phyloP scores from a whole-genome alignment of 2,113 vertebrate species.

The Craseonycteris thonglongyai region DNA sequence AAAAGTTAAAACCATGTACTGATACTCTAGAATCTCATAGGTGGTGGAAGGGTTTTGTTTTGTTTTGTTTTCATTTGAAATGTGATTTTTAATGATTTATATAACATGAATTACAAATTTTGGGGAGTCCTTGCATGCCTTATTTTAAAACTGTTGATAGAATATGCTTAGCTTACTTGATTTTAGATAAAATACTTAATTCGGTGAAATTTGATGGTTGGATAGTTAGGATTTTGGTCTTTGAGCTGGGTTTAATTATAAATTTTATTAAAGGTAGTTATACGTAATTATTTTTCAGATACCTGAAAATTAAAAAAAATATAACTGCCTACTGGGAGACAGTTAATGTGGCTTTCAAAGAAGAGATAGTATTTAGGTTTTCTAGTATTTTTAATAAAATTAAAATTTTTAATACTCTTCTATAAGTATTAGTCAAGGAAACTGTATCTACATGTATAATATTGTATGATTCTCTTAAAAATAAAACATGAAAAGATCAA shows the following conservation, averaged over 20 bases:
- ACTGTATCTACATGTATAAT: neutral
- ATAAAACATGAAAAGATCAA: neutral
- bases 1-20: neutral
- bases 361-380: neutral
- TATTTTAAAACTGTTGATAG: neutral
- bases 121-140: neutral
- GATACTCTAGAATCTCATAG: neutral
- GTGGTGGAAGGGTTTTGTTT: neutral
- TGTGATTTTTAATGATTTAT: constrained; percentile 31
- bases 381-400: constrained; percentile 17
- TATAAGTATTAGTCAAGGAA: constrained; percentile 3
- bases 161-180: constrained; percentile 9
- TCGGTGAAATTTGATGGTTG: constrained; percentile 21
- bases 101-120: neutral
- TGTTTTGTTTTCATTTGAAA: constrained; percentile 23
- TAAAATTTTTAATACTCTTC: constrained; percentile 4
- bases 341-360: neutral
- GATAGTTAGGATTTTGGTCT: constrained; percentile 1
- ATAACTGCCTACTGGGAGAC: neutral
- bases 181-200: constrained; percentile 30
- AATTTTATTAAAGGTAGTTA: constrained; percentile 18
- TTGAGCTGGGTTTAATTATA: constrained; percentile 9
- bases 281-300: neutral
- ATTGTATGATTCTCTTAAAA: neutral
- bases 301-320: neutral